These are phyloP conservation scores for Rhingia campestris DNA, from an alignment of 2,888 invertebrate species.

Conservation along the genomic window DNA sequence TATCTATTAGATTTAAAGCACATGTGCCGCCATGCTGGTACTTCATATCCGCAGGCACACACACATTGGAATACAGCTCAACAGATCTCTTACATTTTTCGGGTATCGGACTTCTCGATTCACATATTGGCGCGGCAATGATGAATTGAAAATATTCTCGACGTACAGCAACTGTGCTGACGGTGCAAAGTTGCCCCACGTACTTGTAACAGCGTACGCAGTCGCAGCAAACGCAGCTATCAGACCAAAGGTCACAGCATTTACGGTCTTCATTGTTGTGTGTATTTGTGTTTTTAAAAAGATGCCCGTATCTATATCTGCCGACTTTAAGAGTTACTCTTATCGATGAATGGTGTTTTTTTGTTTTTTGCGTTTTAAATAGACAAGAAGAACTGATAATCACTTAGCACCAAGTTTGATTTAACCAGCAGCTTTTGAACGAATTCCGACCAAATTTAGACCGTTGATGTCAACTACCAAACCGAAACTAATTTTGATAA, in stretches of 20 bases:
- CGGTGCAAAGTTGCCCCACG: constrained; percentile 80
- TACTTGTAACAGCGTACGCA: constrained; percentile 78
- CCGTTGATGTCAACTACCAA: constrained; percentile 76
- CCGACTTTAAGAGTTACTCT: constrained; percentile 35
- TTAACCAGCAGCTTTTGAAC: constrained; percentile 17
- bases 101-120: constrained; percentile 80
- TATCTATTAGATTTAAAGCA: constrained; percentile 26
- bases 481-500: constrained; percentile 77
- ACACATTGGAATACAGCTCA: not conserved
- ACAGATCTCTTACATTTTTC: constrained; percentile 78
- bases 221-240: constrained; percentile 75
- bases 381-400: constrained; percentile 23
- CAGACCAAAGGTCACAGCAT: constrained; percentile 41
- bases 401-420: constrained; percentile 34
- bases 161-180: constrained; percentile 80
- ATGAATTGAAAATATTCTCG: constrained; percentile 79
- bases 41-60: not conserved
- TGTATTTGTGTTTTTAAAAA: constrained; percentile 9
- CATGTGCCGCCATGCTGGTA: constrained; percentile 39
- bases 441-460: constrained; percentile 41
- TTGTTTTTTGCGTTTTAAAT: constrained; percentile 7
- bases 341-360: constrained; percentile 33
- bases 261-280: constrained; percentile 43
- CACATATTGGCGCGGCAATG: constrained; percentile 79
- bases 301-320: constrained; percentile 8